Percentiles rank a stretch among this genome's conserved stretches.
These are phyloP conservation scores for Nephrotoma guestfalica DNA, from an alignment of 2,888 invertebrate genomes.

Conservation along the genomic window DNA sequence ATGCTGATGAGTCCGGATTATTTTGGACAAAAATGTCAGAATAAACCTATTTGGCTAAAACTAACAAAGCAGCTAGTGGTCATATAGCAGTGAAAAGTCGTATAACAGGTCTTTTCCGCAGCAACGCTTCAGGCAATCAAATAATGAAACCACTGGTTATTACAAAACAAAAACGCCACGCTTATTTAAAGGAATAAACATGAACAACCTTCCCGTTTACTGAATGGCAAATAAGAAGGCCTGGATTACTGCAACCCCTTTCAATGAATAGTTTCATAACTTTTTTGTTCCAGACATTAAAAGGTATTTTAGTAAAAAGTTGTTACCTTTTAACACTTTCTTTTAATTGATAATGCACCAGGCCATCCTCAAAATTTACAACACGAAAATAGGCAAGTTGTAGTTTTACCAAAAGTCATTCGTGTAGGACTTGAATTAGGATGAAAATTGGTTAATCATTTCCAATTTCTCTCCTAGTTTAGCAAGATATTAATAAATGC, in stretches of 20 bases:
- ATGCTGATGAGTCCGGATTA: too few species aligned
- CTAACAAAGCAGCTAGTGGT: constrained; percentile 15
- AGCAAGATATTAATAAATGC: too few species aligned
- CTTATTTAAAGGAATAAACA: too few species aligned
- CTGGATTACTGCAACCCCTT: constrained; percentile 3
- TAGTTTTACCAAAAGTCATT: too few species aligned
- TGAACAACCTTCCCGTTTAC: too few species aligned
- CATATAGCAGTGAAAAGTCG: constrained; percentile 11
- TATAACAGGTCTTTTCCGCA: constrained; percentile 16
- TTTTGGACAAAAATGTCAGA: constrained; percentile 19
- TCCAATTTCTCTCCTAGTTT: too few species aligned
- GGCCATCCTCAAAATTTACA: too few species aligned
- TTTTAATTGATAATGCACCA: not conserved
- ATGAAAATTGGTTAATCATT: too few species aligned
- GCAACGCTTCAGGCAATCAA: not conserved
- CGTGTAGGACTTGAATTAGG: too few species aligned
- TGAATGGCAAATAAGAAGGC: not conserved
- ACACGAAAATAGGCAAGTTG: not conserved
- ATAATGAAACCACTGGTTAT: too few species aligned
- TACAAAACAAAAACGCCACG: too few species aligned
- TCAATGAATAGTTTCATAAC: constrained; percentile 3
- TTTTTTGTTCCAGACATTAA: not conserved
- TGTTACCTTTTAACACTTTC: not conserved
- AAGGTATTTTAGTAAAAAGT: not conserved
- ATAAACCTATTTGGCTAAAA: constrained; percentile 16